phyloP scores from a whole-genome alignment of 2,797 vertebrate genomes.

The Oophaga sylvatica region DNA sequence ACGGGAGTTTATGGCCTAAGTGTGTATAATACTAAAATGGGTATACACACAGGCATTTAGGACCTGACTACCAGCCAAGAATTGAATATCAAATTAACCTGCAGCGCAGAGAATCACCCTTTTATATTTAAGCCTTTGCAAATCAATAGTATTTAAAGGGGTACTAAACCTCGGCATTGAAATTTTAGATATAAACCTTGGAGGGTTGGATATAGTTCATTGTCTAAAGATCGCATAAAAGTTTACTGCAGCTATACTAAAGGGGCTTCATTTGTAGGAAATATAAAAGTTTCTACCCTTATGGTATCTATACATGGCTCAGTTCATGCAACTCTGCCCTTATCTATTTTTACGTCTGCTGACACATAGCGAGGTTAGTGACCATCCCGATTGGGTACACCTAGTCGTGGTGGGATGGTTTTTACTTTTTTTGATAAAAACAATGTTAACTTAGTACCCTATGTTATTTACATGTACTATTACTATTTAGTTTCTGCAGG shows the following conservation, averaged over 20 bases:
- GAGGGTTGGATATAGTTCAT: conserved; percentile 19
- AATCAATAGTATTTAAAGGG: conserved; percentile 20
- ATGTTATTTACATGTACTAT: too few relatives aligned
- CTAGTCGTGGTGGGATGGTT: too few relatives aligned
- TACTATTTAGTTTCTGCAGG: too few relatives aligned
- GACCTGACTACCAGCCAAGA: conserved; percentile 7
- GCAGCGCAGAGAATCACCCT: not conserved
- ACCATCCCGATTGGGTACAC: too few relatives aligned
- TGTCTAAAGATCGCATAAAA: not conserved
- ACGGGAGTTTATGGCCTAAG: not conserved
- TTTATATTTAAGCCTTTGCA: conserved; percentile 14
- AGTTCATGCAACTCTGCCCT: not conserved
- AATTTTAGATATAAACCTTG: conserved; percentile 17
- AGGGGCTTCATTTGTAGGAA: not conserved
- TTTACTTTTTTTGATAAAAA: too few relatives aligned
- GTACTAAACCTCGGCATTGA: conserved; percentile 3
- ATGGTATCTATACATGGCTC: not conserved
- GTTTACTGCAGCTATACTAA: conserved; percentile 10
- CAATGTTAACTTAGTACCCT: too few relatives aligned
- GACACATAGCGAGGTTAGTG: too few relatives aligned
- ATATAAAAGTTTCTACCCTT: not conserved
- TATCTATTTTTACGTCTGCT: too few relatives aligned
- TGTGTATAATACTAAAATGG: not conserved
- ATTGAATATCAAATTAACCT: conserved; percentile 12
- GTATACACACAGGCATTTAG: conserved; percentile 4